Evolutionary conservation across 2,113 vertebrate genomes (phyloP).

Genomic region (Sturnira hondurensis): DNA sequence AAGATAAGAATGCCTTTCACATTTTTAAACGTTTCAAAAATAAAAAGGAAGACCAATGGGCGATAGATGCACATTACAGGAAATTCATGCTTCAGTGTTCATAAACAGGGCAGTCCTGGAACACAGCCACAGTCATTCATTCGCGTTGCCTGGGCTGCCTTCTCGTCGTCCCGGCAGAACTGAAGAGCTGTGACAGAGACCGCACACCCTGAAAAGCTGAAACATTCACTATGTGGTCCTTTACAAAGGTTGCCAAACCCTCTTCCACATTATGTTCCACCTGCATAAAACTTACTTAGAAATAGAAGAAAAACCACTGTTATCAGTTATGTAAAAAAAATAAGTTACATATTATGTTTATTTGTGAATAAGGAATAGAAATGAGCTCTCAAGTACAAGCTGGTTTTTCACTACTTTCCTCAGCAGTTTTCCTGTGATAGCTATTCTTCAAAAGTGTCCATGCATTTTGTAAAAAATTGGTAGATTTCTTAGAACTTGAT

Average conservation of each 20-base stretch:
- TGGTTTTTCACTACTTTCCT: neutral
- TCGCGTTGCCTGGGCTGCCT: neutral
- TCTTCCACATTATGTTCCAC: neutral
- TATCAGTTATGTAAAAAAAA: neutral
- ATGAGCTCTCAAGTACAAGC: neutral
- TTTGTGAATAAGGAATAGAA: neutral
- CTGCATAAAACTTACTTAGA: neutral
- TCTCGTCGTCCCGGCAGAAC: neutral
- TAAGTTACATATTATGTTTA: neutral
- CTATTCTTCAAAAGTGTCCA: neutral
- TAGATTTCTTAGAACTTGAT: neutral
- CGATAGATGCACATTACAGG: neutral
- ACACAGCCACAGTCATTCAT: neutral
- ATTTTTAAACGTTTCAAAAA: neutral
- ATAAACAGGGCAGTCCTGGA: neutral
- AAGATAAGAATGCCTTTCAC: neutral
- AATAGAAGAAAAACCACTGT: neutral
- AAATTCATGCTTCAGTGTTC: neutral
- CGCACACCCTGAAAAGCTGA: neutral
- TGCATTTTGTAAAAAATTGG: neutral
- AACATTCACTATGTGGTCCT: neutral
- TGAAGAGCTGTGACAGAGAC: neutral
- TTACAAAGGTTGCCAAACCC: neutral
- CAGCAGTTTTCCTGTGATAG: neutral
- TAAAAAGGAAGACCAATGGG: neutral